Evolutionary conservation across 2,888 invertebrate genomes (phyloP).

Genomic region (Apodemia mormo): DNA sequence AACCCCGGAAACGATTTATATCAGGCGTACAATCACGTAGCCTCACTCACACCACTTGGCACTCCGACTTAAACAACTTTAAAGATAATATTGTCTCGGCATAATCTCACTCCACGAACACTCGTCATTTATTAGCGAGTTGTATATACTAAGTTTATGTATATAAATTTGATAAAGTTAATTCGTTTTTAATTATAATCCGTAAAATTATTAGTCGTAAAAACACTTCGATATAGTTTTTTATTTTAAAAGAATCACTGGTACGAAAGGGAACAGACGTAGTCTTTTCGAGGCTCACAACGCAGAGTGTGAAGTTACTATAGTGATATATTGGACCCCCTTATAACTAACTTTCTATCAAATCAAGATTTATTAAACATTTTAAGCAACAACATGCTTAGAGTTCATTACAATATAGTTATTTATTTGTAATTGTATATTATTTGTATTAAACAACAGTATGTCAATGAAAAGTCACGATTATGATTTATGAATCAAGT

Average conservation of each 20-base stretch:
- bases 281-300: constrained; percentile 29
- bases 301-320: constrained; percentile 26
- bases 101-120: constrained; percentile 79
- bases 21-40: constrained; percentile 17
- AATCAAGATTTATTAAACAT: too few relatives aligned
- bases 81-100: constrained; percentile 79
- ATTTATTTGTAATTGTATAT: too few relatives aligned
- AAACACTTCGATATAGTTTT: constrained; percentile 61
- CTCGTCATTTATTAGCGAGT: constrained; percentile 76
- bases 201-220: constrained; percentile 57
- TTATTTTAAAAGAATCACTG: constrained; percentile 55
- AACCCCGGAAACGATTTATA: constrained; percentile 15
- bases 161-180: constrained; percentile 81
- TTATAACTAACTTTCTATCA: not conserved
- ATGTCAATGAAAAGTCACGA: too few relatives aligned
- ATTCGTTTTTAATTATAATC: constrained; percentile 67
- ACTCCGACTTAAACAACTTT: constrained; percentile 64
- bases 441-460: too few relatives aligned
- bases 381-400: too few relatives aligned
- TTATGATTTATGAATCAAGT: too few relatives aligned
- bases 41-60: constrained; percentile 50
- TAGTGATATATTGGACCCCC: not conserved
- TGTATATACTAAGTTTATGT: constrained; percentile 72
- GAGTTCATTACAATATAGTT: too few relatives aligned
- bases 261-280: constrained; percentile 43